Conservation (phyloP, 2,113 vertebrate species). For the Capricornis sumatraensis region DNA sequence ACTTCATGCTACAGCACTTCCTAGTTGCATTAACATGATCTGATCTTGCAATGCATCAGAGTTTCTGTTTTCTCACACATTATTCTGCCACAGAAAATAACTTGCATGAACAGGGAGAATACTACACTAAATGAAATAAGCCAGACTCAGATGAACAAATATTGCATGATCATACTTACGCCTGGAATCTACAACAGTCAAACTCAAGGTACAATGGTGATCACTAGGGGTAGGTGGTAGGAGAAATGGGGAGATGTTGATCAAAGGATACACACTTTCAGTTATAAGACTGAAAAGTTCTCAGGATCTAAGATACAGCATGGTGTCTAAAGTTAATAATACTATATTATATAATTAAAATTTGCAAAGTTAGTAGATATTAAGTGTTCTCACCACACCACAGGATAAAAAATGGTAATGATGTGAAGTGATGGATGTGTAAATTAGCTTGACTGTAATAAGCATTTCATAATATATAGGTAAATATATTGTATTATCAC, state of each 20-base stretch:
- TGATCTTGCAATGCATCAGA: neutral
- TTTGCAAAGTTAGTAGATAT: neutral
- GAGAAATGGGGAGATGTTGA: neutral
- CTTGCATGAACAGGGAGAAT: neutral
- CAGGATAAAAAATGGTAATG: neutral
- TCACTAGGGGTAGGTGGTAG: neutral
- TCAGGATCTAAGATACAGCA: neutral
- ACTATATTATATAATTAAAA: neutral
- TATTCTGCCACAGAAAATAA: neutral
- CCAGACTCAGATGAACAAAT: neutral
- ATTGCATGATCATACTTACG: neutral
- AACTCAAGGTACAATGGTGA: neutral
- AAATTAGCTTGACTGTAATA: neutral
- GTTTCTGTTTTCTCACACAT: neutral
- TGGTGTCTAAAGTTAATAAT: neutral
- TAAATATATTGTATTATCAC: neutral
- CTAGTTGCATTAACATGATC: neutral
- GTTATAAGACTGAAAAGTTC: neutral
- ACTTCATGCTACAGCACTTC: neutral
- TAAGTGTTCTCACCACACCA: neutral
- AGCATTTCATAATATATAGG: neutral
- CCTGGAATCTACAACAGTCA: neutral
- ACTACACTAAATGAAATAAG: neutral
- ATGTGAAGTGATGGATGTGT: neutral
- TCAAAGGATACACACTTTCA: neutral